These are phyloP conservation scores for Iguana delicatissima DNA, from an alignment of 2,797 vertebrate genomes.

Conservation along the genomic window DNA sequence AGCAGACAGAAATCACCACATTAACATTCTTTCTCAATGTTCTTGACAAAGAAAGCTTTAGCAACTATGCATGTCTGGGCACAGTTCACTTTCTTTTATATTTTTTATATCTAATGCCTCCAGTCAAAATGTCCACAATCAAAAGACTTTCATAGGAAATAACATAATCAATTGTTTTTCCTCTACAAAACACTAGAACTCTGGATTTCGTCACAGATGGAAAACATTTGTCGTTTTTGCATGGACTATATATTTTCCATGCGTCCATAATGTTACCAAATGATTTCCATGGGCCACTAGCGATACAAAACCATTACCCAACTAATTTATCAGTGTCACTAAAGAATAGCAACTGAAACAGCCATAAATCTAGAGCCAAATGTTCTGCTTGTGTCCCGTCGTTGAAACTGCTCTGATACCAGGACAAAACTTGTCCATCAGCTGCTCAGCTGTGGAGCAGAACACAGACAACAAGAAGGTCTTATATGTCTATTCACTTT, in stretches of 20 bases:
- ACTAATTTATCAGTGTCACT: conserved; percentile 43
- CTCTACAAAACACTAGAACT: background rate
- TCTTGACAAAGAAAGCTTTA: background rate
- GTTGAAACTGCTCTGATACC: background rate
- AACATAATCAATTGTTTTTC: background rate
- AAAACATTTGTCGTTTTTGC: conserved; percentile 13
- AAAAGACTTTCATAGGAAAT: background rate
- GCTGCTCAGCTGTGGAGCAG: background rate
- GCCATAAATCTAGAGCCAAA: conserved; percentile 34
- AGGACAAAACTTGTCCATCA: conserved; percentile 7
- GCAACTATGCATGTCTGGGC: background rate
- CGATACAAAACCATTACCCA: conserved; percentile 23
- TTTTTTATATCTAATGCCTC: background rate
- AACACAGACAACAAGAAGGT: background rate
- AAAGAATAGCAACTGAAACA: conserved; percentile 34
- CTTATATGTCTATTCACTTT: background rate
- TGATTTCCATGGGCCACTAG: conserved; percentile 30
- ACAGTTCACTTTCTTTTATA: background rate
- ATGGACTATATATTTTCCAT: conserved; percentile 30
- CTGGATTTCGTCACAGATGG: conserved; percentile 29
- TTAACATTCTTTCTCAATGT: background rate
- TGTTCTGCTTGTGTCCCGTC: background rate
- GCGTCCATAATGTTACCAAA: conserved; percentile 22
- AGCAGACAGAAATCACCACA: background rate
- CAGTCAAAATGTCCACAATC: background rate